Evolutionary conservation across 1,140 invertebrate species (phyloP).

Genomic region (Bombus consobrinus): DNA sequence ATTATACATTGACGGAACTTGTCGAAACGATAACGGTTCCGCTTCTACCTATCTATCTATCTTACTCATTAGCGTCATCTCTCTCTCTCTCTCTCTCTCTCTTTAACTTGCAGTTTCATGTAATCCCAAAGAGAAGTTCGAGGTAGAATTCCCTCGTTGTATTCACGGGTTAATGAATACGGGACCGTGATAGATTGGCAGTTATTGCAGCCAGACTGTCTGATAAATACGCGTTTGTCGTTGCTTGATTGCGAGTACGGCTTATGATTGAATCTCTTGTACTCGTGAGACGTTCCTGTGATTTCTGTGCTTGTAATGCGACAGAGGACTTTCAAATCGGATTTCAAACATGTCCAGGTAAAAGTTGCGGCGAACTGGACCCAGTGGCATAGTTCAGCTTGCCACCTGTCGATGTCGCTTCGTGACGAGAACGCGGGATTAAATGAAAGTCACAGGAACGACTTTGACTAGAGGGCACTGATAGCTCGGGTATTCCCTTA

Average conservation of each 20-base stretch:
- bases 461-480: no score
- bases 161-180: slow-evolving; percentile 36
- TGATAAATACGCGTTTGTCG: slow-evolving; percentile 16
- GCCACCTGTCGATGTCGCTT: background rate
- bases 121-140: slow-evolving; percentile 24
- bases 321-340: slow-evolving; percentile 26
- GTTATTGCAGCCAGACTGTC: slow-evolving; percentile 8
- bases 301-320: background rate
- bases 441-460: background rate
- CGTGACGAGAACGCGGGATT: background rate
- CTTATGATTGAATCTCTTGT: background rate
- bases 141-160: background rate
- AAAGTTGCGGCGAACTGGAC: background rate
- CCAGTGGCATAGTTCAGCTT: no score
- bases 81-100: background rate
- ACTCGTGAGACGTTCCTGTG: background rate
- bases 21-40: background rate
- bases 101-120: background rate
- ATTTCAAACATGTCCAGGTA: background rate
- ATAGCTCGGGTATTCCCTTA: background rate
- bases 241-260: slow-evolving; percentile 17
- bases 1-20: background rate
- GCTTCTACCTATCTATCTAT: background rate
- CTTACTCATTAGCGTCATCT: background rate
- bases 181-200: slow-evolving; percentile 1